Evolutionary conservation across 1,140 invertebrate species (phyloP).

Genomic region (Cyrtorhinus lividipennis): DNA sequence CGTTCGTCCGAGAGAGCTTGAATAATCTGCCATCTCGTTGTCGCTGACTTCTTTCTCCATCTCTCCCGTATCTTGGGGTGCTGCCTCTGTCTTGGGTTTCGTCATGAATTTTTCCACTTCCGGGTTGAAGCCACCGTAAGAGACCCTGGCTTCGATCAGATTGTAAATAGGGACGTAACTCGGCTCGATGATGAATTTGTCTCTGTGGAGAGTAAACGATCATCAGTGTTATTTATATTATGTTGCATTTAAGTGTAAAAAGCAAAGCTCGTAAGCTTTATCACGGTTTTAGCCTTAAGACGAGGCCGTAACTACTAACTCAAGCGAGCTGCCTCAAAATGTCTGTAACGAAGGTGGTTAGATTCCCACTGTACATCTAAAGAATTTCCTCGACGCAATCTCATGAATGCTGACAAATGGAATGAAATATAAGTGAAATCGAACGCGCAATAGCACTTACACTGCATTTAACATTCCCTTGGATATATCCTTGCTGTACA

Average conservation of each 20-base stretch:
- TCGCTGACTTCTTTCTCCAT: conserved; percentile 46
- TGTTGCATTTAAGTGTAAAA: neutral
- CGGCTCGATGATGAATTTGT: conserved; percentile 54
- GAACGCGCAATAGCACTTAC: conserved; percentile 30
- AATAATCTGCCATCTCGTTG: conserved; percentile 47
- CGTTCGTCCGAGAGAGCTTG: conserved; percentile 31
- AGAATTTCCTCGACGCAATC: too few species aligned
- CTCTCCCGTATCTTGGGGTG: conserved; percentile 27
- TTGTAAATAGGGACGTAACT: conserved; percentile 61
- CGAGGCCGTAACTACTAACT: too few species aligned
- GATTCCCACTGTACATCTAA: too few species aligned
- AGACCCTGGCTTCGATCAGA: conserved; percentile 62
- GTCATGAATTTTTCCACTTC: conserved; percentile 64
- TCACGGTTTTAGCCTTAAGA: too few species aligned
- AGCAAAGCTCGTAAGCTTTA: too few species aligned
- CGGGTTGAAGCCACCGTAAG: conserved; percentile 78
- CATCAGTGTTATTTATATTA: too few species aligned
- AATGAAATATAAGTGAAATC: too few species aligned
- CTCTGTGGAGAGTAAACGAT: conserved; percentile 32
- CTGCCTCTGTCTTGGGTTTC: conserved; percentile 33
- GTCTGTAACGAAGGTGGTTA: too few species aligned
- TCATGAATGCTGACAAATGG: too few species aligned
- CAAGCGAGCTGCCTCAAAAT: too few species aligned
- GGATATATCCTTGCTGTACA: conserved; percentile 49
- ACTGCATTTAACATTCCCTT: conserved; percentile 39